Evolutionary conservation across 2,797 vertebrate genomes (phyloP).

Genomic region (Helostoma temminkii): DNA sequence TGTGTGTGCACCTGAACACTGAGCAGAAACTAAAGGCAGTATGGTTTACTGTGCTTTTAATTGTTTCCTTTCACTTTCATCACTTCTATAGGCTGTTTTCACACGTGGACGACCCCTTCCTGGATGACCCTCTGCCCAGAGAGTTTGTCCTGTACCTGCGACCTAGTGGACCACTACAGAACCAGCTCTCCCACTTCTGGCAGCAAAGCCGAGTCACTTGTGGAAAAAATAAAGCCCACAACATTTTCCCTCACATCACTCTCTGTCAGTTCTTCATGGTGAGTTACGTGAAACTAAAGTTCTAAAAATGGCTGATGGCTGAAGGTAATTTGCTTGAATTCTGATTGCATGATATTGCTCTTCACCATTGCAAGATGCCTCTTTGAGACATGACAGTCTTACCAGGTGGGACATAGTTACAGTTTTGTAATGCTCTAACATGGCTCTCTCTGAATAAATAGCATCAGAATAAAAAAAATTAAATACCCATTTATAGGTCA

Average conservation of each 20-base stretch:
- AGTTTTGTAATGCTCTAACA: too few species aligned
- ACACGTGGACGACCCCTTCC: slow-evolving; percentile 94
- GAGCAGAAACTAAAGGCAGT: not conserved
- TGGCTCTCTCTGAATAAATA: too few species aligned
- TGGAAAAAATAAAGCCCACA: slow-evolving; percentile 97
- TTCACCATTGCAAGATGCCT: not conserved
- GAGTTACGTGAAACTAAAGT: slow-evolving; percentile 47
- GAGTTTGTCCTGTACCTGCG: slow-evolving; percentile 97
- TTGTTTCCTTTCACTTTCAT: not conserved
- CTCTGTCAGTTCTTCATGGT: slow-evolving; percentile 99
- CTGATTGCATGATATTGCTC: not conserved
- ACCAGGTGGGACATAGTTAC: too few species aligned
- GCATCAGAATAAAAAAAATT: too few species aligned
- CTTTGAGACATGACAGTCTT: too few species aligned
- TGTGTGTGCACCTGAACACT: not conserved
- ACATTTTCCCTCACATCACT: slow-evolving; percentile 97
- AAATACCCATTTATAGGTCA: too few species aligned
- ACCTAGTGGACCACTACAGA: slow-evolving; percentile 92
- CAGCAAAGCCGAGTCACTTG: slow-evolving; percentile 94
- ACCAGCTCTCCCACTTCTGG: slow-evolving; percentile 97
- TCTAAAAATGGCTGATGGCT: not conserved
- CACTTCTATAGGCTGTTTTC: slow-evolving; percentile 90
- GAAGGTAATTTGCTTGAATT: not conserved
- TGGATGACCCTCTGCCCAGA: slow-evolving; percentile 93
- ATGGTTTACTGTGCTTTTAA: not conserved